Evolutionary conservation across 2,888 invertebrate species (phyloP).

Genomic region (Dynastes hyllus): DNA sequence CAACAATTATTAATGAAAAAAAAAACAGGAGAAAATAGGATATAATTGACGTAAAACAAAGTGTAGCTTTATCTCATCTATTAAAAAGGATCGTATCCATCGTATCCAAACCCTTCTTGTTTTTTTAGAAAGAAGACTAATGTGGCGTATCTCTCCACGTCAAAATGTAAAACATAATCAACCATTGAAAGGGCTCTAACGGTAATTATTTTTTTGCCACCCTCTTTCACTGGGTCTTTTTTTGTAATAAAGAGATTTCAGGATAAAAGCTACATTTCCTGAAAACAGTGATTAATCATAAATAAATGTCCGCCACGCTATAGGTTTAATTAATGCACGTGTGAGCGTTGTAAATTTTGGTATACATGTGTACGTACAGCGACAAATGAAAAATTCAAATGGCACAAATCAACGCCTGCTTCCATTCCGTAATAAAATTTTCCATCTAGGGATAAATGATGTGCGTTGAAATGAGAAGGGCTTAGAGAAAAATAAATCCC

Average conservation of each 20-base stretch:
- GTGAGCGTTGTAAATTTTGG: conserved; percentile 44
- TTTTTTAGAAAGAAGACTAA: neutral
- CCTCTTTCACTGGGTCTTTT: neutral
- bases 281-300: conserved; percentile 43
- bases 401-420: conserved; percentile 39
- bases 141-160: neutral
- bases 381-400: conserved; percentile 40
- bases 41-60: neutral
- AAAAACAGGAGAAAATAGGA: neutral
- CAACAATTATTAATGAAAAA: neutral
- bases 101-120: neutral
- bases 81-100: no score
- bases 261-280: conserved; percentile 42
- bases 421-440: conserved; percentile 29
- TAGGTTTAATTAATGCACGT: conserved; percentile 42
- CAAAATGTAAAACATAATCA: conserved; percentile 24
- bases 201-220: conserved; percentile 34
- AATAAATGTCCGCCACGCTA: conserved; percentile 32
- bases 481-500: conserved; percentile 16
- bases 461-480: conserved; percentile 18
- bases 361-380: neutral
- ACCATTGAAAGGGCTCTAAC: conserved; percentile 36
- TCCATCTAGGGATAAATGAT: conserved; percentile 37
- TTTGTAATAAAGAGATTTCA: conserved; percentile 41
- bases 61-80: no score